Percentiles rank a stretch among this genome's conserved stretches.
phyloP scores from a whole-genome alignment of 2,888 invertebrate species.

The Parelbella ahira region DNA sequence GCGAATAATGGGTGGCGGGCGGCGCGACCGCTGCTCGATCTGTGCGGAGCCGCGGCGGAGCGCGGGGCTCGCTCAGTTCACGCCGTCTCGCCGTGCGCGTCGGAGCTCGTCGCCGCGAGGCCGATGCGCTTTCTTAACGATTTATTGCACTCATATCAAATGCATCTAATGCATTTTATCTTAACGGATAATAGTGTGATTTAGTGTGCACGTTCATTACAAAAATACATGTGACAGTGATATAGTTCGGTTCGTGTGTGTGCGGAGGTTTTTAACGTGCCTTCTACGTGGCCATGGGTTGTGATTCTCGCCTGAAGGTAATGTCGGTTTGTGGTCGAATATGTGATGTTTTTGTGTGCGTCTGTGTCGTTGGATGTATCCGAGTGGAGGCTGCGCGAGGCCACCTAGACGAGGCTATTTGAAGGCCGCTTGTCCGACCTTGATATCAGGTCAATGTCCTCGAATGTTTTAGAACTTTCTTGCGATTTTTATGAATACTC shows the following conservation, averaged over 20 bases:
- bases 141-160: constrained; percentile 42
- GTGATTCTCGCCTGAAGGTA: constrained; percentile 68
- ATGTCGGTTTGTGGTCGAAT: constrained; percentile 51
- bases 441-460: constrained; percentile 75
- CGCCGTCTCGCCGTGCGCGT: constrained; percentile 56
- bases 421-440: constrained; percentile 79
- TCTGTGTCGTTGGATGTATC: constrained; percentile 50
- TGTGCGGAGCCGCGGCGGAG: constrained; percentile 29
- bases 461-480: constrained; percentile 58
- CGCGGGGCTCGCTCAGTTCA: constrained; percentile 47
- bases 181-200: constrained; percentile 63
- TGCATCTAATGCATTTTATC: constrained; percentile 65
- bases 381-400: constrained; percentile 51
- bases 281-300: constrained; percentile 72
- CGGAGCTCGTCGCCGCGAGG: constrained; percentile 65
- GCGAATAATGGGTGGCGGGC: constrained; percentile 70
- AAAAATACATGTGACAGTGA: constrained; percentile 47
- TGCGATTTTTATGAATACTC: too few relatives aligned
- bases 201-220: constrained; percentile 53
- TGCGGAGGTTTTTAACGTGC: constrained; percentile 56
- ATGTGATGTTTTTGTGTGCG: constrained; percentile 52
- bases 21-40: constrained; percentile 36
- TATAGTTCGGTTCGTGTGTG: constrained; percentile 47
- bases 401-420: constrained; percentile 70
- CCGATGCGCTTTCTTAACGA: constrained; percentile 47